Evolutionary conservation across 2,888 invertebrate genomes (phyloP).

Genomic region (Drosophila paracracens): DNA sequence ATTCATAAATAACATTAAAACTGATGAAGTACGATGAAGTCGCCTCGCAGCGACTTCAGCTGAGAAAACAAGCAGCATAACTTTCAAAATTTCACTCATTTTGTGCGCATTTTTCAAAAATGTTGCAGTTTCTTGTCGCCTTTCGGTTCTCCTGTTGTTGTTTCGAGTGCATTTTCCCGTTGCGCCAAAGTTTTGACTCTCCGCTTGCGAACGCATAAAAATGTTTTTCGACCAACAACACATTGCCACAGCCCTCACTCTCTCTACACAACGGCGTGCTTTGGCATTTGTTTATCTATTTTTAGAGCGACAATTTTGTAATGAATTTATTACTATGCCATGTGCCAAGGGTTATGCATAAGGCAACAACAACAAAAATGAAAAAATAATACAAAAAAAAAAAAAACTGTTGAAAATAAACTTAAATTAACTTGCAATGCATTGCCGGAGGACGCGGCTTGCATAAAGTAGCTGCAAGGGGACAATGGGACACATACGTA

Average conservation of each 20-base stretch:
- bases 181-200: constrained; percentile 73
- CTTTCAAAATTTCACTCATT: constrained; percentile 76
- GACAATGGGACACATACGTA: constrained; percentile 22
- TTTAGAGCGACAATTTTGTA: constrained; percentile 77
- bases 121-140: constrained; percentile 46
- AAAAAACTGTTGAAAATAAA: constrained; percentile 62
- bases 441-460: constrained; percentile 46
- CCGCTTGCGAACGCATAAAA: constrained; percentile 74
- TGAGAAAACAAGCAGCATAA: constrained; percentile 62
- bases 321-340: constrained; percentile 74
- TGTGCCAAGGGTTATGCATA: constrained; percentile 66
- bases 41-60: constrained; percentile 34
- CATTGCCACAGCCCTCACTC: not conserved
- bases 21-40: constrained; percentile 34
- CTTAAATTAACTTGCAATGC: constrained; percentile 74
- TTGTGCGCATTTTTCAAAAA: constrained; percentile 65
- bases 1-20: constrained; percentile 74
- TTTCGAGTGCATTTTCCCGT: constrained; percentile 74
- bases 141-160: constrained; percentile 26
- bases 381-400: constrained; percentile 15
- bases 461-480: constrained; percentile 28
- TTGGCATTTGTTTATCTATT: constrained; percentile 75
- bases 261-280: constrained; percentile 6
- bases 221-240: constrained; percentile 60
- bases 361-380: constrained; percentile 32